These are phyloP conservation scores for Antechinus flavipes DNA, from an alignment of 2,113 vertebrate species.

Conservation along the genomic window DNA sequence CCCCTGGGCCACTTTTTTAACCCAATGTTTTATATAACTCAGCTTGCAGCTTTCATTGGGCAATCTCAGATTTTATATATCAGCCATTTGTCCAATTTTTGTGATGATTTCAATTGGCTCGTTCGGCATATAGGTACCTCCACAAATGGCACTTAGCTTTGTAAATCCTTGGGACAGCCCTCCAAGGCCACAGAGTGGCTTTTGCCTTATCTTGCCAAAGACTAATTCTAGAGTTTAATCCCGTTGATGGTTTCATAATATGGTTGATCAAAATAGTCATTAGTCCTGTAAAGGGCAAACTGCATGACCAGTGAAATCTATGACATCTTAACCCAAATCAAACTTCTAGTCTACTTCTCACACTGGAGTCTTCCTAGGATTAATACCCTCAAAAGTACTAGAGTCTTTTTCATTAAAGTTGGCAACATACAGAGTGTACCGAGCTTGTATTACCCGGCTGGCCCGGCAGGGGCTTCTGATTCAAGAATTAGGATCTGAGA, in stretches of 20 bases:
- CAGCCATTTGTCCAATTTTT: background rate
- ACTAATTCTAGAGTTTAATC: background rate
- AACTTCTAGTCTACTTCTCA: background rate
- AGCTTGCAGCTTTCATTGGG: constrained; percentile 97
- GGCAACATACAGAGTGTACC: background rate
- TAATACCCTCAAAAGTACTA: background rate
- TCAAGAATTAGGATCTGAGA: background rate
- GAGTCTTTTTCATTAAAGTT: background rate
- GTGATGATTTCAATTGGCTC: background rate
- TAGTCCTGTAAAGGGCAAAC: background rate
- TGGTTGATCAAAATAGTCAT: background rate
- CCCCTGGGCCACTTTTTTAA: constrained; percentile 93
- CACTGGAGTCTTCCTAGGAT: background rate
- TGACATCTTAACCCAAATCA: background rate
- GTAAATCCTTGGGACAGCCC: background rate
- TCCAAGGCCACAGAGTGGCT: background rate
- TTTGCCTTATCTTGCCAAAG: background rate
- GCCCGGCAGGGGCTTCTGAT: background rate
- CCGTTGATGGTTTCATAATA: background rate
- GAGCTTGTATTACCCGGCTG: background rate
- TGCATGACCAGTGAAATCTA: constrained; percentile 5
- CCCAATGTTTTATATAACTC: constrained; percentile 89
- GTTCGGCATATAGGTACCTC: background rate
- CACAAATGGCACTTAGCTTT: background rate
- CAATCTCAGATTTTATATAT: constrained; percentile 81